Evolutionary conservation across 1,140 invertebrate genomes (phyloP).

Genomic region (Neotoxoptera formosana): DNA sequence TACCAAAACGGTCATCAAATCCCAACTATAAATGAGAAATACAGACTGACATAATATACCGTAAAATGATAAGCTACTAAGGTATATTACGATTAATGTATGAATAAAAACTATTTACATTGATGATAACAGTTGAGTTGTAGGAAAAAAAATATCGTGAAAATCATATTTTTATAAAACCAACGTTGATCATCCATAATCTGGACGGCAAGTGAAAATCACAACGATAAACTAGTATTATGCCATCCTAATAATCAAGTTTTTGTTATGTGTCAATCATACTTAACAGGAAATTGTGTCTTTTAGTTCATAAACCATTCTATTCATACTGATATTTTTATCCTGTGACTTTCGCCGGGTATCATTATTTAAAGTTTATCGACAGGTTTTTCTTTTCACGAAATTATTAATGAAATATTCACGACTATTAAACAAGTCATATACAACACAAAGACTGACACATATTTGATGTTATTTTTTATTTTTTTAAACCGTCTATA

Average conservation of each 20-base stretch:
- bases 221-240: not conserved
- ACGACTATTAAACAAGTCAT: not conserved
- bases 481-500: not conserved
- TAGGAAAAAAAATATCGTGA: not conserved
- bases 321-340: not conserved
- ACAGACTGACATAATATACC: not conserved
- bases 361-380: not conserved
- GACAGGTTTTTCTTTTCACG: not conserved
- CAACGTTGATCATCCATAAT: not conserved
- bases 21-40: not conserved
- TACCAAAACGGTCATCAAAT: too few relatives aligned
- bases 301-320: not conserved
- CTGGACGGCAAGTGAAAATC: not conserved
- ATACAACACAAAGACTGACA: not conserved
- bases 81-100: not conserved
- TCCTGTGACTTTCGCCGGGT: not conserved
- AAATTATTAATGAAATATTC: not conserved
- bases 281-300: not conserved
- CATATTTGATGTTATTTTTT: not conserved
- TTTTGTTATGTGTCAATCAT: constrained; percentile 10
- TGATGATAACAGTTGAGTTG: not conserved
- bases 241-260: not conserved
- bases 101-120: not conserved
- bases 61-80: not conserved
- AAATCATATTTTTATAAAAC: not conserved